Evolutionary conservation across 1,140 invertebrate genomes (phyloP).

Genomic region (Coptotermes formosanus): DNA sequence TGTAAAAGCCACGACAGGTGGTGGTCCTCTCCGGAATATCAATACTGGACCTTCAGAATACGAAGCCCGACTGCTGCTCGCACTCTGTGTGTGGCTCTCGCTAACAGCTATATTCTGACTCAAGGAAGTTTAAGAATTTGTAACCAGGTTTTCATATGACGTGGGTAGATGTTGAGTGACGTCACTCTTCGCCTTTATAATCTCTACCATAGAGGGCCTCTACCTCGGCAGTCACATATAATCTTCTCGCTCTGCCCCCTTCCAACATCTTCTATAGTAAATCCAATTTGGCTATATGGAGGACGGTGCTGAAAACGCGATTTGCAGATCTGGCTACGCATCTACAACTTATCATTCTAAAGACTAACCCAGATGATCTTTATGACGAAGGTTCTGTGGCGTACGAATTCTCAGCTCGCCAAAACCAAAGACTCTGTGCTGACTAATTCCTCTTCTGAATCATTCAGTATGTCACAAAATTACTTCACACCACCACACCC

Average conservation of each 20-base stretch:
- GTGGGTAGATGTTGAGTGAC: too few species aligned
- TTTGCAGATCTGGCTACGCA: not conserved
- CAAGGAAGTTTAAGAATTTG: too few species aligned
- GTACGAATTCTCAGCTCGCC: not conserved
- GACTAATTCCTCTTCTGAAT: not conserved
- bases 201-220: not conserved
- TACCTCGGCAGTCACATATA: conserved; percentile 7
- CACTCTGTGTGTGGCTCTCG: too few species aligned
- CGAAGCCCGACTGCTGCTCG: too few species aligned
- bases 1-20: too few species aligned
- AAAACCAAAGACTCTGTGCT: not conserved
- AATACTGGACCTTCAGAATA: too few species aligned
- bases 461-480: not conserved
- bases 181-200: not conserved
- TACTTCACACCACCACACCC: not conserved
- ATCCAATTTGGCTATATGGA: not conserved
- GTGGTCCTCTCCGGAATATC: too few species aligned
- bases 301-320: not conserved
- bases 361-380: not conserved
- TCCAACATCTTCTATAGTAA: not conserved
- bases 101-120: too few species aligned
- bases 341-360: not conserved
- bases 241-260: not conserved
- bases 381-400: not conserved
- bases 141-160: too few species aligned